Base-by-base conservation (phyloP, 2,888 invertebrate genomes). In the Hydrotaea cyrtoneurina region DNA sequence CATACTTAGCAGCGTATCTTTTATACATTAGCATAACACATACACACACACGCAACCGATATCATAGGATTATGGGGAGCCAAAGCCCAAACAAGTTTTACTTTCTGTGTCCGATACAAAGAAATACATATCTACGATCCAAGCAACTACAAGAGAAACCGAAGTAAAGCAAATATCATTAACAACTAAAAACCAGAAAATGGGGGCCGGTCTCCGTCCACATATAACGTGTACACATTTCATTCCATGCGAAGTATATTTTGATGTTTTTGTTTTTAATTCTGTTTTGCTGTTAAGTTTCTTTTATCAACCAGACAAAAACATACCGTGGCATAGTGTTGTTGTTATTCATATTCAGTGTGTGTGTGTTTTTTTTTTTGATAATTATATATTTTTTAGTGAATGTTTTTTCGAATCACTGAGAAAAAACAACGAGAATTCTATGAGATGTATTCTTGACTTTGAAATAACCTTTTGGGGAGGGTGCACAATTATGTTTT, bases 61-160 rank as follows among this genome's bases (percentile, higher is more conserved):
- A 5, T 10, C 19, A n/a, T 5, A 11, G 21, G 36, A 19, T 74
- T 19, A 31, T 59, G 80, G 66, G 62, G 71, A 10, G 39, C 59
- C 59, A 23, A 78, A 66, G 53, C 13, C 53, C 15, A 82, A 82
- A 76, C 82, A 71, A 46, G 75, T 78, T 78, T 77, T 81, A 26
- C 15, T 46, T 11, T 46, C 64, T 31, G 31, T n/a, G 7, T 31
- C 26, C 7, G 46, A 13, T 59, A 50, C 21, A 55, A 55, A 55
- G 21, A 53, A 19, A 53, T 39, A 39, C 39, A 8, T 39, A 39
- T 13, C 8, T 39, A 39, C 19, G 13, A n/a, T 46, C 46, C 46
- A n/a, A 21, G 59, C 59, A 59, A 59, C 21, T 5, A 19, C 21
- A 55, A 26, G 23, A n/a, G 21, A 72, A 13, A 57, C n/a, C n/a